Evolutionary conservation across 2,888 invertebrate genomes (phyloP).

Genomic region (Chymomyza fuscimana): DNA sequence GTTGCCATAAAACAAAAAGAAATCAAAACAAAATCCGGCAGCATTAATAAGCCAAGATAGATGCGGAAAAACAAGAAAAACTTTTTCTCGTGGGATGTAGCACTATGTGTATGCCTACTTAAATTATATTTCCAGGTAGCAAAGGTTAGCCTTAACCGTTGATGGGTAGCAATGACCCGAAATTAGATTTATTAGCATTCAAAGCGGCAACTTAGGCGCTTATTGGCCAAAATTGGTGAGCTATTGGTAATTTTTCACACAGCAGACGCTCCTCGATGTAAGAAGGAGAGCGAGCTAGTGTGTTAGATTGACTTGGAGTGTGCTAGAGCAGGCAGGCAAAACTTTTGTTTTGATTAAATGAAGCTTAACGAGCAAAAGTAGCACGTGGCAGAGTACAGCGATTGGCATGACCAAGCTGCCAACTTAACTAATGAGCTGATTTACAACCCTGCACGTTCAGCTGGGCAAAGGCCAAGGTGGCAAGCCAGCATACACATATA

Average conservation of each 20-base stretch:
- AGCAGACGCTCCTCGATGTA: not conserved
- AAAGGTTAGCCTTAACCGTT: constrained; percentile 62
- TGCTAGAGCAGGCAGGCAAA: constrained; percentile 30
- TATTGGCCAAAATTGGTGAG: constrained; percentile 36
- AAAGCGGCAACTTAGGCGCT: constrained; percentile 69
- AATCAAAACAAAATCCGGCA: constrained; percentile 9
- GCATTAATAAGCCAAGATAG: constrained; percentile 26
- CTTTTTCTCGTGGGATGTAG: constrained; percentile 14
- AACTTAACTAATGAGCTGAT: constrained; percentile 77
- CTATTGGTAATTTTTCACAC: constrained; percentile 70
- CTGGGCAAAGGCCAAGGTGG: constrained; percentile 34
- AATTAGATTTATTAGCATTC: constrained; percentile 77
- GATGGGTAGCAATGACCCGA: constrained; percentile 32
- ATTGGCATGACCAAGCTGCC: constrained; percentile 33
- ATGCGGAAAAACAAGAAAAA: constrained; percentile 36
- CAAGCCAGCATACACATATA: not conserved
- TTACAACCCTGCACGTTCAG: constrained; percentile 65
- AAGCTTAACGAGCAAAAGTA: constrained; percentile 66
- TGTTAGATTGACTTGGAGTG: not conserved
- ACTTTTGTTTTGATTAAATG: constrained; percentile 77
- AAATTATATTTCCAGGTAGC: constrained; percentile 56
- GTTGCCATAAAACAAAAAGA: constrained; percentile 9
- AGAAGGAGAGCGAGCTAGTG: not conserved
- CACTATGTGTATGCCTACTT: constrained; percentile 22
- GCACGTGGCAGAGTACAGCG: constrained; percentile 20